These are phyloP conservation scores for Lagocephalus sceleratus DNA, from an alignment of 2,797 vertebrate species.

Conservation along the genomic window DNA sequence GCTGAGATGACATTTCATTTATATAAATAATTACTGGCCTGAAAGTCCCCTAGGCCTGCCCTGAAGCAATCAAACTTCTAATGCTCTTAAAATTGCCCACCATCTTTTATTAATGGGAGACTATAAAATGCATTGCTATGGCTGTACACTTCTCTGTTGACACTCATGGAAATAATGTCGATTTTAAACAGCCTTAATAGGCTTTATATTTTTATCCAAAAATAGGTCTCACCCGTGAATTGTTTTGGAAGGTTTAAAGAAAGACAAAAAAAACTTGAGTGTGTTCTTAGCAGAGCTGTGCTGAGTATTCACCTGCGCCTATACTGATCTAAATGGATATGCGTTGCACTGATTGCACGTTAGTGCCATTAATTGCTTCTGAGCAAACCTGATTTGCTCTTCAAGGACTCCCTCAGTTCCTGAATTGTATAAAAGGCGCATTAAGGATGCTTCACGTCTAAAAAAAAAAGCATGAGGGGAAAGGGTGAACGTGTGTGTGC, in stretches of 20 bases:
- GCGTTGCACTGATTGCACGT: conserved; percentile 48
- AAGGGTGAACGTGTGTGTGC: conserved; percentile 22
- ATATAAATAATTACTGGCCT: conserved; percentile 79
- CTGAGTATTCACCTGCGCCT: conserved; percentile 22
- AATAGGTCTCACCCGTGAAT: conserved; percentile 37
- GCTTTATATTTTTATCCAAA: conserved; percentile 43
- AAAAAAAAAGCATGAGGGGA: conserved; percentile 23
- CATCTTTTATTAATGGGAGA: conserved; percentile 75
- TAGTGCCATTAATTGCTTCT: conserved; percentile 55
- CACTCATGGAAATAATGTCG: conserved; percentile 50
- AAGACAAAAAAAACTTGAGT: conserved; percentile 1
- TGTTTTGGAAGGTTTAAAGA: not conserved
- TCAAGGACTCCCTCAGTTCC: conserved; percentile 43
- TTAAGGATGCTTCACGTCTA: conserved; percentile 45
- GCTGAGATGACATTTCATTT: conserved; percentile 79
- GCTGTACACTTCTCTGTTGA: conserved; percentile 49
- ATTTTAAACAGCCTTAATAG: conserved; percentile 48
- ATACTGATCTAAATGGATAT: conserved; percentile 33
- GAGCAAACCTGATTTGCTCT: conserved; percentile 51
- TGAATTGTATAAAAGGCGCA: conserved; percentile 39
- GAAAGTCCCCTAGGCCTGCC: conserved; percentile 73
- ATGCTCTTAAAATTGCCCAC: conserved; percentile 78
- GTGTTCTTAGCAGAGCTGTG: conserved; percentile 17
- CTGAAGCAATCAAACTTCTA: conserved; percentile 78
- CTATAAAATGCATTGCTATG: conserved; percentile 63